phyloP scores from a whole-genome alignment of 2,797 vertebrate genomes.

The Clarias pachynema region DNA sequence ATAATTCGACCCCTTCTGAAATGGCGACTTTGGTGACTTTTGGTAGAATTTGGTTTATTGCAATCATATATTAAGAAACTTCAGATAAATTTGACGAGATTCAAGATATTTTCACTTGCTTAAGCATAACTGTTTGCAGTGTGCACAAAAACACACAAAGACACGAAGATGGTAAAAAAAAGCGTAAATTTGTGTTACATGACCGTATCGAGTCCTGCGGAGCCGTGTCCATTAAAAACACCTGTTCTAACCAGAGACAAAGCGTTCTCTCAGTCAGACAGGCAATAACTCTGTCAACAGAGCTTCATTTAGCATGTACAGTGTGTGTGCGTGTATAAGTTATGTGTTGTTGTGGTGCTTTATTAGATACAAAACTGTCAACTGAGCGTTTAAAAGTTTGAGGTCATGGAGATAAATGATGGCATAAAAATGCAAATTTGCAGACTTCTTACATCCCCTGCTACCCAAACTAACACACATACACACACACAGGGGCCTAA shows the following conservation, averaged over 20 bases:
- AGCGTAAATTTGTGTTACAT: not conserved
- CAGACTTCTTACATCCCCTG: not conserved
- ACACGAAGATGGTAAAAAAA: not conserved
- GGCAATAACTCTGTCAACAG: slow-evolving; percentile 56
- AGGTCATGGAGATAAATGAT: slow-evolving; percentile 17
- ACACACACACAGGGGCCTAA: slow-evolving; percentile 1
- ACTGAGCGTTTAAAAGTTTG: slow-evolving; percentile 16
- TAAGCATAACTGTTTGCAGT: too few relatives aligned
- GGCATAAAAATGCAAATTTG: slow-evolving; percentile 22
- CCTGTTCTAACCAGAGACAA: slow-evolving; percentile 67
- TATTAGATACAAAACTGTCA: slow-evolving; percentile 42
- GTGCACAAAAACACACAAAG: slow-evolving; percentile 48
- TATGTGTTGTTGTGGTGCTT: not conserved
- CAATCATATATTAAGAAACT: too few relatives aligned
- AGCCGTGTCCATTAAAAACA: slow-evolving; percentile 51
- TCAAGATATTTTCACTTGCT: too few relatives aligned
- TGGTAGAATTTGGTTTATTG: too few relatives aligned
- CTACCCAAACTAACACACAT: slow-evolving; percentile 29
- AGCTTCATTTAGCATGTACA: slow-evolving; percentile 61
- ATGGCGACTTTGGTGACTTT: too few relatives aligned
- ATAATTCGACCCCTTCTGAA: too few relatives aligned
- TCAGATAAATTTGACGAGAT: too few relatives aligned
- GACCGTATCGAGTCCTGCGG: slow-evolving; percentile 11
- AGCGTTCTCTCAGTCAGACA: slow-evolving; percentile 40
- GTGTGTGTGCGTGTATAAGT: not conserved